phyloP scores from a whole-genome alignment of 1,140 invertebrate genomes.

The Drosophila yakuba region DNA sequence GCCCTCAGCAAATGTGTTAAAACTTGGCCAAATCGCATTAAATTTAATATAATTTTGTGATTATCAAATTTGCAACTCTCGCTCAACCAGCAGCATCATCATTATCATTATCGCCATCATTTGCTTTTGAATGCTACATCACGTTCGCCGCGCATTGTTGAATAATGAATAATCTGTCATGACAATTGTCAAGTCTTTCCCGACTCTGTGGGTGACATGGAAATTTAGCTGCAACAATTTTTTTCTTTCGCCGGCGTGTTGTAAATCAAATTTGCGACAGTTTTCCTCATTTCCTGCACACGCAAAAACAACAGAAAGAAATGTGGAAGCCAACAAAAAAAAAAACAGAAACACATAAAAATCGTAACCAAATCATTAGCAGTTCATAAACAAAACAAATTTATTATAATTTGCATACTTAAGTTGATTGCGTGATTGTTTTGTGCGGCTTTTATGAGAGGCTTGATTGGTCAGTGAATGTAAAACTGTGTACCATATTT shows the following conservation, averaged over 20 bases:
- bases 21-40: slow-evolving; percentile 46
- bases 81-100: slow-evolving; percentile 13
- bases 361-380: slow-evolving; percentile 62
- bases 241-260: slow-evolving; percentile 29
- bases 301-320: slow-evolving; percentile 17
- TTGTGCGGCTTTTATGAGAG: slow-evolving; percentile 12
- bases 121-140: slow-evolving; percentile 62
- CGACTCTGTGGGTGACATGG: slow-evolving; percentile 38
- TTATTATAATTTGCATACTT: slow-evolving; percentile 61
- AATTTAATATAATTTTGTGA: slow-evolving; percentile 67
- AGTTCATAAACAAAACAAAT: slow-evolving; percentile 57
- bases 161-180: slow-evolving; percentile 61
- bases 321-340: not conserved
- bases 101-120: slow-evolving; percentile 31
- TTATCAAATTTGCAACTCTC: slow-evolving; percentile 60
- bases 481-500: slow-evolving; percentile 2
- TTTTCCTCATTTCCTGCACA: slow-evolving; percentile 58
- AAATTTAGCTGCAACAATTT: slow-evolving; percentile 35
- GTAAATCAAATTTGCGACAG: slow-evolving; percentile 74
- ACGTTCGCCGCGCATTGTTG: slow-evolving; percentile 62
- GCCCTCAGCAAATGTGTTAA: slow-evolving; percentile 45
- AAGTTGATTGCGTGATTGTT: slow-evolving; percentile 43
- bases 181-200: slow-evolving; percentile 51
- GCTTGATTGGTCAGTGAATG: slow-evolving; percentile 7
- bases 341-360: slow-evolving; percentile 30